A percentile compares a stretch with the other conserved stretches of the same genome.
phyloP scores from a whole-genome alignment of 2,888 invertebrate species.

The Nebria salina region DNA sequence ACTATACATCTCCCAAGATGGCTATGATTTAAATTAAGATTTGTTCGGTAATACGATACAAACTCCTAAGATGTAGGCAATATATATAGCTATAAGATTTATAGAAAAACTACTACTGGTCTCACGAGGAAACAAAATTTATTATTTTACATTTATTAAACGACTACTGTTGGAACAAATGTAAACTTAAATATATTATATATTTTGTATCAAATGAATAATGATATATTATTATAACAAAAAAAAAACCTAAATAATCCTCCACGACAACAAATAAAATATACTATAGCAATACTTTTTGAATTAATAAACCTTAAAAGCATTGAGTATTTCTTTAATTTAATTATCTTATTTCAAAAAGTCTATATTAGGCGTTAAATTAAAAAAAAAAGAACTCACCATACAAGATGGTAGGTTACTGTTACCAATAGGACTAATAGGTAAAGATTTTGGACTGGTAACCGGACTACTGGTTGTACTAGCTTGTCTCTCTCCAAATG shows the following conservation, averaged over 20 bases:
- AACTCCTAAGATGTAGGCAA: not conserved
- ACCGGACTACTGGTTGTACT: constrained; percentile 56
- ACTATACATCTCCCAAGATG: not conserved
- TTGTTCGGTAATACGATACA: not conserved
- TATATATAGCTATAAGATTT: not conserved
- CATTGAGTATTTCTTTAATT: too few species aligned
- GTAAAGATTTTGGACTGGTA: constrained; percentile 46
- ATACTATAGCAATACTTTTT: too few species aligned
- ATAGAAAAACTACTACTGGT: too few species aligned
- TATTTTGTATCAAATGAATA: too few species aligned
- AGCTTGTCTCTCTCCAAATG: constrained; percentile 60
- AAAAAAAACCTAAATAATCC: too few species aligned
- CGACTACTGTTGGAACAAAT: too few species aligned
- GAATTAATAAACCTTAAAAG: too few species aligned
- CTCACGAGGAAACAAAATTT: too few species aligned
- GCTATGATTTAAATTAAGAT: not conserved
- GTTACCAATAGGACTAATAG: constrained; percentile 24
- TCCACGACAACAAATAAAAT: too few species aligned
- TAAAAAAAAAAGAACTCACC: constrained; percentile 53
- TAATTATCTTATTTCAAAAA: not conserved
- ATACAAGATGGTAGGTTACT: constrained; percentile 59
- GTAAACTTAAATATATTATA: too few species aligned
- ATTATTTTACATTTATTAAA: too few species aligned
- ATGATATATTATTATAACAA: too few species aligned
- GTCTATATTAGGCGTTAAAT: not conserved